Conservation (phyloP, 2,797 vertebrate genomes). For the Brachyalestes nurse region DNA sequence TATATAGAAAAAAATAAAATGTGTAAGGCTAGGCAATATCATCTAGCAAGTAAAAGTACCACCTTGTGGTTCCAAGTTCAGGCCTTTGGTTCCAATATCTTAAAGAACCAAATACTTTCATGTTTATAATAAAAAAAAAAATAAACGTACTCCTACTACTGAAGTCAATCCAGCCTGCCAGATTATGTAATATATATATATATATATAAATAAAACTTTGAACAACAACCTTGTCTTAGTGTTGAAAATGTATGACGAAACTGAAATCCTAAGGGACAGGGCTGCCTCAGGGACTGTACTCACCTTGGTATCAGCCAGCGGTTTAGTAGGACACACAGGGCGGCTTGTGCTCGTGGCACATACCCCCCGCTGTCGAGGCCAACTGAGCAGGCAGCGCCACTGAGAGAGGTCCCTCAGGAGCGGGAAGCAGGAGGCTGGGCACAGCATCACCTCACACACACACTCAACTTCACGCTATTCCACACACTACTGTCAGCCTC, state of each 20-base stretch:
- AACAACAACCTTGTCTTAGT: background rate
- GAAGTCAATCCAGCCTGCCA: no score
- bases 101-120: no score
- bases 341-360: slow-evolving; percentile 56
- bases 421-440: slow-evolving; percentile 77
- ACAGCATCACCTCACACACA: slow-evolving; percentile 68
- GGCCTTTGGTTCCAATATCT: no score
- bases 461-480: no score
- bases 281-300: slow-evolving; percentile 53
- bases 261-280: background rate
- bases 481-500: background rate
- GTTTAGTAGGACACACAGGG: slow-evolving; percentile 71
- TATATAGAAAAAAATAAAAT: no score
- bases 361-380: slow-evolving; percentile 68
- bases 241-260: background rate
- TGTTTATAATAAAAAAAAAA: no score
- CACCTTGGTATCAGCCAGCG: slow-evolving; percentile 72
- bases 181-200: no score
- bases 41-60: no score
- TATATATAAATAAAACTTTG: no score
- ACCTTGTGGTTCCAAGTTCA: no score
- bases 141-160: no score
- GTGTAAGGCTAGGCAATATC: no score
- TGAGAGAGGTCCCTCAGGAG: slow-evolving; percentile 78
- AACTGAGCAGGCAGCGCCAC: slow-evolving; percentile 78